A percentile compares a stretch with the other conserved stretches of the same genome.
These are phyloP conservation scores for Amphiprion percula DNA, from an alignment of 2,113 vertebrate species.

Conservation along the genomic window DNA sequence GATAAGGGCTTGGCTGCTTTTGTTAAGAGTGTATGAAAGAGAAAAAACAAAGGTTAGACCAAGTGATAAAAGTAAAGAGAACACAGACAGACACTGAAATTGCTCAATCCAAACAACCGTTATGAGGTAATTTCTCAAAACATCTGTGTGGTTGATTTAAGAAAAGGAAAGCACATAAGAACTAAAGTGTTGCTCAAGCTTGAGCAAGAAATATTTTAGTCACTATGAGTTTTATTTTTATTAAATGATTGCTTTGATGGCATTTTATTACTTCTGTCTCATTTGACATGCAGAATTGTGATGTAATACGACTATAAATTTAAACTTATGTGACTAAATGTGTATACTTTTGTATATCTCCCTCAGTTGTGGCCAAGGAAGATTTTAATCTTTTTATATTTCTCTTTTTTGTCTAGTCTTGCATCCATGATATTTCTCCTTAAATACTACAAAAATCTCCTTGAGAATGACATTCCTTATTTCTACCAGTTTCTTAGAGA, in stretches of 20 bases:
- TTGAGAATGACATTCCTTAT: neutral
- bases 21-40: neutral
- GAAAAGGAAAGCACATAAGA: slow-evolving; percentile 13
- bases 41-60: neutral
- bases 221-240: too few relatives aligned
- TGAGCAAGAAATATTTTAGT: neutral
- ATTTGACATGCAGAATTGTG: neutral
- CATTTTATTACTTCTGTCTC: neutral
- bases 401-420: neutral
- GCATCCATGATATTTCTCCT: neutral
- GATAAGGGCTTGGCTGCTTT: neutral
- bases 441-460: slow-evolving; percentile 18
- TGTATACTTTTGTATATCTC: neutral
- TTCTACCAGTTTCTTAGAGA: neutral
- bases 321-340: neutral
- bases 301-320: neutral
- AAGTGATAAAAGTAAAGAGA: slow-evolving; percentile 1
- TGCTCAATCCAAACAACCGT: slow-evolving; percentile 6
- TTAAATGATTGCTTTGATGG: neutral
- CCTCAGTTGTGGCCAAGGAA: too few relatives aligned
- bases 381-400: neutral
- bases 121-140: neutral
- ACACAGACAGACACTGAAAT: neutral
- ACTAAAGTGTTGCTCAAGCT: neutral
- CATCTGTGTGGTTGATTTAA: neutral